Evolutionary conservation across 2,888 invertebrate species (phyloP), one percentile per base, ranked within the genome.

Genomic region (Apodemia mormo): DNA sequence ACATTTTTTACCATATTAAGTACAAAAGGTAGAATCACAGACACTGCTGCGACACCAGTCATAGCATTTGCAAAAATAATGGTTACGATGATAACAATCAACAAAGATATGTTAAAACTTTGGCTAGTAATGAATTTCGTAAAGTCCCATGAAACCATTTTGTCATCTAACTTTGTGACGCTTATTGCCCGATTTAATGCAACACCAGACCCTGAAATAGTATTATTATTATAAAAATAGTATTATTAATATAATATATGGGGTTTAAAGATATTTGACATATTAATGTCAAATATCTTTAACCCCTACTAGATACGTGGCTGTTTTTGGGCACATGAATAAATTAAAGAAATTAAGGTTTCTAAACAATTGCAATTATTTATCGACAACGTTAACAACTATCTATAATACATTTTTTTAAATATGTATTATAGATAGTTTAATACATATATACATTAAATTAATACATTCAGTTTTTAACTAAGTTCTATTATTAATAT

Each of bases 11-110:
- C 89, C 83, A 86, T 78, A 67, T 79, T 76, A 6, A 88, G 30
- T 6, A 88, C 75, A 30, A 84, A 79, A 0, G 90, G 90, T 65
- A 85, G 58, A 10, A 82, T 79, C 0, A 81, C 4, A 2, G 74
- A 71, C 29, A 82, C 79, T 0, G 81, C 82, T 2, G 84, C 86
- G 0, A 81, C 75, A 2, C 85, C 79, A 1, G 85, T 73, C 81
- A 85, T 85, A 0, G 79, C 4, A 67, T 87, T 89, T 0, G 82
- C 72, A 8, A 86, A 33, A 5, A 84, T 0, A 0, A 80, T 69
- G 2, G 84, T 40, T 2, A 82, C 5, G 0, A 86, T 0, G 29
- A 83, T 77, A 12, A 87, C 76, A 0, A 85, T 1, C 0, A 87
- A 73, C 12, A 86, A 45, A 0, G 79, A 80, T 0, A 52, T 0